Evolutionary conservation across 2,113 vertebrate species (phyloP), one percentile per base, ranked within the genome.

Genomic region (Clinocottus analis): DNA sequence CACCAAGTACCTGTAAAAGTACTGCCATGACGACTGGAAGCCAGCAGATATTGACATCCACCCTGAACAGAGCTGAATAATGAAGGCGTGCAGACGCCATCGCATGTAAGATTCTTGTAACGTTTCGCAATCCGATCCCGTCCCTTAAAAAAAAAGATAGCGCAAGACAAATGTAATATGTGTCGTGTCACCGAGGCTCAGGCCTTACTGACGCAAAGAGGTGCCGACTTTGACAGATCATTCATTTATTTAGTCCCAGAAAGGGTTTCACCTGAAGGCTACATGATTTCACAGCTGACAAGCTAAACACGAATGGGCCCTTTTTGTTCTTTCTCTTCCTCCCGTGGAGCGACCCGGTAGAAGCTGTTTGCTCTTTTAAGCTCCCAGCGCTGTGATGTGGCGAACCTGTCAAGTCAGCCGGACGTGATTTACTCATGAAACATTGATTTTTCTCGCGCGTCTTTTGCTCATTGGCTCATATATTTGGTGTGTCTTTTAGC

Each of bases 351-450:
- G 29, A 23, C 58, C 66, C 56, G n/a, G 41, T n/a, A 49, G 35
- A 81, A 73, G 55, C 69, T 67, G 73, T 84, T 71, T 62, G 61
- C 74, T 71, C 68, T 74, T 23, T 72, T 75, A 75, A 68, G 72
- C 65, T n/a, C n/a, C 55, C 59, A 14, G 58, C 76, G 68, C 49
- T 73, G 58, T 73, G 33, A 79, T 80, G 75, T 62, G 60, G 70
- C 66, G 58, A 84, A 70, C 58, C 67, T 41, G 60, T 37, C 4
- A 65, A 53, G n/a, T 88, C 69, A 75, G 51, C 58, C 66, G 37
- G 35, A 77, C 59, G 68, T 78, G 73, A 80, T 75, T 63, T 59
- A 71, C 80, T 75, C 58, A 63, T 75, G 47, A 80, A 71, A 60
- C 49, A 75, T 55, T 55, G 47, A 80, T 83, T 77, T n/a, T 75